Conservation (phyloP, 2,888 invertebrate species). For the Cryptophagus acutangulus region DNA sequence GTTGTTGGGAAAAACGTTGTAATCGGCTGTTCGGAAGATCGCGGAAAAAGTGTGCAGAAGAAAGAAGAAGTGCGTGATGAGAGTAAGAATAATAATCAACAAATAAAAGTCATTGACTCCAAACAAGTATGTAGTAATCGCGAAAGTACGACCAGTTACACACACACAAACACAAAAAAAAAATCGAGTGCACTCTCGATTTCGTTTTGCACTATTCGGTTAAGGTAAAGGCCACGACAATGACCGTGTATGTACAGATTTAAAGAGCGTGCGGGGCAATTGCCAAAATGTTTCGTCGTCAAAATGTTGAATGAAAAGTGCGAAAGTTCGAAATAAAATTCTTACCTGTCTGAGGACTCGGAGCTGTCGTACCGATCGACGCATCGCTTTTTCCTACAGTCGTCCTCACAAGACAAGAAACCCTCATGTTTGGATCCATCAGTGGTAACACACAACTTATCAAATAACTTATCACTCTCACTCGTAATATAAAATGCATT, state of each 20-base stretch:
- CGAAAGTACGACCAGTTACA: slow-evolving; percentile 31
- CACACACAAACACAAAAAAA: too few relatives aligned
- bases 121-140: slow-evolving; percentile 35
- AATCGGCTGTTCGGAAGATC: too few relatives aligned
- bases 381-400: slow-evolving; percentile 77
- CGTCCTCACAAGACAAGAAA: slow-evolving; percentile 40
- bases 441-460: slow-evolving; percentile 35
- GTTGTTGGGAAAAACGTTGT: too few relatives aligned
- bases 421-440: slow-evolving; percentile 37
- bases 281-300: neutral
- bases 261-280: slow-evolving; percentile 6
- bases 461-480: slow-evolving; percentile 45
- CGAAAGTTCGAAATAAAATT: slow-evolving; percentile 20
- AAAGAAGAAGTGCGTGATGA: too few relatives aligned
- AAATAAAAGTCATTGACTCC: slow-evolving; percentile 37
- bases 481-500: slow-evolving; percentile 43
- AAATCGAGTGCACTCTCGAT: slow-evolving; percentile 44
- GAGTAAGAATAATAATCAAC: slow-evolving; percentile 2
- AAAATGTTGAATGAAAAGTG: too few relatives aligned
- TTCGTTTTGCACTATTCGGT: slow-evolving; percentile 43
- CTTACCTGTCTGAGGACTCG: slow-evolving; percentile 87
- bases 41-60: too few relatives aligned
- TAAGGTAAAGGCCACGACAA: slow-evolving; percentile 47
- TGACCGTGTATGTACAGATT: slow-evolving; percentile 37
- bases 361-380: slow-evolving; percentile 90